Conservation (phyloP, 2,113 vertebrate genomes). For the Nycticebus coucang region DNA sequence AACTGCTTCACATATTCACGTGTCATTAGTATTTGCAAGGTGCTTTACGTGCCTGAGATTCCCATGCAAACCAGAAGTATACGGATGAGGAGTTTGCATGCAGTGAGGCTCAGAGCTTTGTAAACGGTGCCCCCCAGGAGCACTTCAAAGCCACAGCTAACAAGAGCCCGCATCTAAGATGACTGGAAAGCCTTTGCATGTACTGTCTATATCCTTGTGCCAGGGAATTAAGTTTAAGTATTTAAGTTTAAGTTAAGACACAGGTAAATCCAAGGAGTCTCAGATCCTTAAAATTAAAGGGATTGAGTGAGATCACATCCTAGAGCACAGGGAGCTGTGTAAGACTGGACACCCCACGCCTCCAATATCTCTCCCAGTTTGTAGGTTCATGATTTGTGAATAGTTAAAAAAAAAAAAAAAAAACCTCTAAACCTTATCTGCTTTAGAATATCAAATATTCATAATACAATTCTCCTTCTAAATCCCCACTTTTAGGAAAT, state of each 20-base stretch:
- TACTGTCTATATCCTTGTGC: neutral
- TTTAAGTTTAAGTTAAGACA: too few species aligned
- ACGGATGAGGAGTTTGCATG: neutral
- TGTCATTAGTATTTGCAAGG: neutral
- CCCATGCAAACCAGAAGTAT: neutral
- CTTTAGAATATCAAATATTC: neutral
- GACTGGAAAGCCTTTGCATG: neutral
- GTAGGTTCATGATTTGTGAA: neutral
- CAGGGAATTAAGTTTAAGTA: neutral
- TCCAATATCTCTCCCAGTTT: neutral
- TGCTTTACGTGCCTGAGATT: neutral
- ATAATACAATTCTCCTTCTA: neutral
- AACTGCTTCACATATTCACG: neutral
- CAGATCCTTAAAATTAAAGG: neutral
- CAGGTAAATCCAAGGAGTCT: neutral
- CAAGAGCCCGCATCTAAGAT: rapidly evolving
- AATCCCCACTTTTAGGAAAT: neutral
- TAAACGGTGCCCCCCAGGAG: neutral
- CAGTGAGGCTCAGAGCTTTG: neutral
- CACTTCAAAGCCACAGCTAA: neutral
- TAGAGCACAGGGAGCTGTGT: rapidly evolving
- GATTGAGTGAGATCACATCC: neutral
- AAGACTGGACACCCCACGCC: neutral
- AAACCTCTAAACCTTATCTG: neutral
- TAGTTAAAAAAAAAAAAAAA: neutral